Evolutionary conservation across 1,140 invertebrate genomes (phyloP).

Genomic region (Drosophila aff.): DNA sequence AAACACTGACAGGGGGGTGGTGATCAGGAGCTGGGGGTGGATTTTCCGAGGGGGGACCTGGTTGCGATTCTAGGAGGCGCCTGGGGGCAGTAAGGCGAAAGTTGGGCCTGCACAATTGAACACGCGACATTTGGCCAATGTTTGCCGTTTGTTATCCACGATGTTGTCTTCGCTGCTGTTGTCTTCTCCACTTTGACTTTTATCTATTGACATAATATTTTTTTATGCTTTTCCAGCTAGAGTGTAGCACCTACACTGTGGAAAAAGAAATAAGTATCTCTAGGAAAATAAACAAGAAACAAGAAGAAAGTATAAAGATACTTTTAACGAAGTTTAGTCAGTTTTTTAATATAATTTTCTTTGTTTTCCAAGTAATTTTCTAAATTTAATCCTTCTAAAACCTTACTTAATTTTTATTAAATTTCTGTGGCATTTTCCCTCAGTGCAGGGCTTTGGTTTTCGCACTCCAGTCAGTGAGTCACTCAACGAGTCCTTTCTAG

Average conservation of each 20-base stretch:
- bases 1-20: constrained; percentile 65
- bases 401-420: not conserved
- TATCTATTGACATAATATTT: constrained; percentile 82
- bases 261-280: not conserved
- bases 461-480: constrained; percentile 33
- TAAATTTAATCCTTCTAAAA: not conserved
- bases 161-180: constrained; percentile 37
- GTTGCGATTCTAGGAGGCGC: constrained; percentile 26
- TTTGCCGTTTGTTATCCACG: constrained; percentile 48
- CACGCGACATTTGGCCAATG: constrained; percentile 72
- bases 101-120: constrained; percentile 65
- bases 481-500: constrained; percentile 39
- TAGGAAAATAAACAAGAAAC: not conserved
- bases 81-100: constrained; percentile 5
- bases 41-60: not conserved
- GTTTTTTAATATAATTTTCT: not conserved
- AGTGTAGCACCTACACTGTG: not conserved
- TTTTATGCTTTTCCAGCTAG: constrained; percentile 56
- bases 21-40: not conserved
- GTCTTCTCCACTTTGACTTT: constrained; percentile 74
- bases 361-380: not conserved
- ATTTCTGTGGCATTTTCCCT: not conserved
- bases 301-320: not conserved
- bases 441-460: constrained; percentile 13
- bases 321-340: not conserved